A percentile compares a stretch with the other conserved stretches of the same genome.
These are phyloP conservation scores for Leptoclinus maculatus DNA, from an alignment of 2,797 vertebrate species.

Conservation along the genomic window DNA sequence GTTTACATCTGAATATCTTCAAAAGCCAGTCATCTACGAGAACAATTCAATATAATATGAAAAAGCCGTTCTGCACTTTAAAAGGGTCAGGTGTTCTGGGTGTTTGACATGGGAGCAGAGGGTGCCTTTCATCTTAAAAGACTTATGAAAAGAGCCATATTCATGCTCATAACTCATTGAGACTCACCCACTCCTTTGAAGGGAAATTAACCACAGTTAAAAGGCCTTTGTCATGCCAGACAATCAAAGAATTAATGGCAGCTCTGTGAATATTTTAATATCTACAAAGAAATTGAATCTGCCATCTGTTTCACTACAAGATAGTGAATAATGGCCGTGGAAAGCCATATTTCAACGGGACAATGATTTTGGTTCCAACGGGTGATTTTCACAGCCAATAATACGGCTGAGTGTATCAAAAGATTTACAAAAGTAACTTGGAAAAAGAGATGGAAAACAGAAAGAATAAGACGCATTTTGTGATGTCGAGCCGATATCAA, in stretches of 20 bases:
- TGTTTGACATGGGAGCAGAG: slow-evolving; percentile 59
- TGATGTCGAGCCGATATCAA: slow-evolving; percentile 47
- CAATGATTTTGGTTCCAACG: slow-evolving; percentile 27
- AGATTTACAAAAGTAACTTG: slow-evolving; percentile 43
- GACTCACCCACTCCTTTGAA: slow-evolving; percentile 66
- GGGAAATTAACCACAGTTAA: slow-evolving; percentile 78
- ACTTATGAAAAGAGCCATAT: slow-evolving; percentile 68
- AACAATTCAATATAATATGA: slow-evolving; percentile 51
- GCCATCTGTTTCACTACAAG: slow-evolving; percentile 73
- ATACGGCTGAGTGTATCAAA: slow-evolving; percentile 40
- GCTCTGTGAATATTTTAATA: slow-evolving; percentile 77
- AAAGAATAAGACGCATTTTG: slow-evolving; percentile 20
- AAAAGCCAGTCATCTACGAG: slow-evolving; percentile 34
- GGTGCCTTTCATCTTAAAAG: slow-evolving; percentile 79
- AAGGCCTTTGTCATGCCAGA: slow-evolving; percentile 75
- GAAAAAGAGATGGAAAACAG: slow-evolving; percentile 12
- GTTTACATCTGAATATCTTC: slow-evolving; percentile 60
- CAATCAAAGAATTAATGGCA: slow-evolving; percentile 77
- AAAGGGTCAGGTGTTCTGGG: slow-evolving; percentile 66
- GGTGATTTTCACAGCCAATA: slow-evolving; percentile 34
- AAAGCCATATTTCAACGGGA: slow-evolving; percentile 62
- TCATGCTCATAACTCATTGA: slow-evolving; percentile 73
- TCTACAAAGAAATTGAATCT: slow-evolving; percentile 71
- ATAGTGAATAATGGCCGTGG: slow-evolving; percentile 54
- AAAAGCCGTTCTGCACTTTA: slow-evolving; percentile 46